Evolutionary conservation across 2,113 vertebrate genomes (phyloP).

Genomic region (Aramus guarauna): DNA sequence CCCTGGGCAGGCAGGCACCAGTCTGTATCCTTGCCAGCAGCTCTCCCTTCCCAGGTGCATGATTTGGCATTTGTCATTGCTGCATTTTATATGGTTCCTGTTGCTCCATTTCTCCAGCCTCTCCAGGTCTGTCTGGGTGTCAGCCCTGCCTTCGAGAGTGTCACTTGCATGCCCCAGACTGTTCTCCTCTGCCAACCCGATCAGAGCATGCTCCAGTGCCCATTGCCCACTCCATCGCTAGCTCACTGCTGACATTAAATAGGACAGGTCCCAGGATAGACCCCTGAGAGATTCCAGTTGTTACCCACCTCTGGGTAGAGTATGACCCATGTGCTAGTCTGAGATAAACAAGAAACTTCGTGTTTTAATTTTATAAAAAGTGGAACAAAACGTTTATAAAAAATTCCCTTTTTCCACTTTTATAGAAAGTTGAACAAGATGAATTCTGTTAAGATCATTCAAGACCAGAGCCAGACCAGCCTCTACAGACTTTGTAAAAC

Average conservation of each 20-base stretch:
- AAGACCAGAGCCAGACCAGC: neutral
- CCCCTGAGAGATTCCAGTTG: neutral
- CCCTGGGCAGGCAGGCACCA: neutral
- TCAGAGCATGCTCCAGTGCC: neutral
- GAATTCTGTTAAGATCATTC: neutral
- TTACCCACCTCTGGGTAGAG: neutral
- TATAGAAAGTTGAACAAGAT: neutral
- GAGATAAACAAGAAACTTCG: neutral
- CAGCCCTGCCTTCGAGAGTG: neutral
- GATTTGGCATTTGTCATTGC: neutral
- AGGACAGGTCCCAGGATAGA: neutral
- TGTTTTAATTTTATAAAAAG: neutral
- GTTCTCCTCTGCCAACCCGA: neutral
- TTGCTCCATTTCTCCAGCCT: neutral
- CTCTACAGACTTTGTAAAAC: neutral
- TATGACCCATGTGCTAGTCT: neutral
- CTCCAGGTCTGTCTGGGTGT: neutral
- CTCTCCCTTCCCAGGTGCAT: neutral
- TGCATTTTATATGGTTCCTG: accelerated
- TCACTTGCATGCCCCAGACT: neutral
- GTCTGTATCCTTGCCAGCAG: accelerated
- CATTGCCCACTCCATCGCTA: accelerated
- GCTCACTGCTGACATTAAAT: neutral
- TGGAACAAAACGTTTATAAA: neutral
- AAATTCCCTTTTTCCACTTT: neutral